Evolutionary conservation across 2,888 invertebrate species (phyloP), one percentile per base, ranked within the genome.

Genomic region (Nowickia ferox): DNA sequence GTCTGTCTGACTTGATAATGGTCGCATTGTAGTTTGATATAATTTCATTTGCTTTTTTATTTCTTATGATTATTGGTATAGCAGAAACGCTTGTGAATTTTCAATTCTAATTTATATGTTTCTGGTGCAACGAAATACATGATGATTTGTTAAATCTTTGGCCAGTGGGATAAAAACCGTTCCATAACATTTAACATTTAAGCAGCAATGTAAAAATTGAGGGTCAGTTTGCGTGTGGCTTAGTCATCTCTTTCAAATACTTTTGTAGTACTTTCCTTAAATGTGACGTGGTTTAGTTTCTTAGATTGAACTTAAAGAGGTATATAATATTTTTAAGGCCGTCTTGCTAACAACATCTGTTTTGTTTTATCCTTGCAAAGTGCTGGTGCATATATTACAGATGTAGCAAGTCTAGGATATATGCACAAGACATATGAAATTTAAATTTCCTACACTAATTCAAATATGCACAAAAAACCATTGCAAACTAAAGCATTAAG

Each of bases 101-200:
- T 68, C 59, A 53, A 68, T 74, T 61, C 57, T 61, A 19, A 13
- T 61, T 44, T 10, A 48, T 66, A 40, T 22, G 46, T 57, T 72
- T 57, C 65, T n/a, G 48, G 63, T 38, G 53, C 55, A 46, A 44
- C 61, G 40, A 17, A 71, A 51, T 71, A 19, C 57, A 59, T 59
- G 66, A 65, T 83, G 83, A 83, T 77, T 83, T 77, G 83, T 77
- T 83, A 77, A 83, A 77, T 77, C 53, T 53, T 74, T 53, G 74
- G 51, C 17, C 48, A 40, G 65, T 59, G 22, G 57, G 40, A 1
- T 10, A 68, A 38, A 80, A 40, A 17, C 9, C 9, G 9, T 38
- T 15, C 11, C n/a, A 11, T 0, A 38, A 44, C 59, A 17, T n/a
- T 61, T 17, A 51, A n/a, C n/a, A 42, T 77, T 65, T 51, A 30